A percentile compares a stretch with the other conserved stretches of the same genome.
These are phyloP conservation scores for Sylvicola cinctus DNA, from an alignment of 2,888 invertebrate genomes.

Conservation along the genomic window DNA sequence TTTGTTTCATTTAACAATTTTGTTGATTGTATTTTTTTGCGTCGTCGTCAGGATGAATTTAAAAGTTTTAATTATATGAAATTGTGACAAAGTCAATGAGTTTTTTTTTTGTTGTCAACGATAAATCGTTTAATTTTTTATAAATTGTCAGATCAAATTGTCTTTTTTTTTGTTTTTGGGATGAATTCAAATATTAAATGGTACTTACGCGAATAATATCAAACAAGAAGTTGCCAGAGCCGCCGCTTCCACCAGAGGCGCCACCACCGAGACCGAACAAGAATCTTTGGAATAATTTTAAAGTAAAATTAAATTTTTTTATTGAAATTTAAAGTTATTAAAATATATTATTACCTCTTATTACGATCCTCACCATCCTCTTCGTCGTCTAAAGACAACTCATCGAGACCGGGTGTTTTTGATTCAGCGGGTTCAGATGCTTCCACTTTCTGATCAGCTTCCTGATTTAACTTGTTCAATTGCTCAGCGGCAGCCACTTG, in stretches of 20 bases:
- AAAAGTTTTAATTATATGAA: too few relatives aligned
- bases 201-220: constrained; percentile 74
- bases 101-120: too few relatives aligned
- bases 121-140: too few relatives aligned
- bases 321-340: constrained; percentile 3
- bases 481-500: constrained; percentile 20
- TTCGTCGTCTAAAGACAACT: constrained; percentile 46
- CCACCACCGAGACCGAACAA: constrained; percentile 29
- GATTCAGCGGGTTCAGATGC: constrained; percentile 29
- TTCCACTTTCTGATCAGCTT: constrained; percentile 14
- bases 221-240: constrained; percentile 74
- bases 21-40: constrained; percentile 1
- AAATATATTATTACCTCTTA: constrained; percentile 33
- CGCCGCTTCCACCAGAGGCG: constrained; percentile 32
- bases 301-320: background rate
- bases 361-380: constrained; percentile 63
- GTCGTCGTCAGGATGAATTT: background rate
- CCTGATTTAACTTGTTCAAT: too few relatives aligned
- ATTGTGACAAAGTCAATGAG: too few relatives aligned
- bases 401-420: constrained; percentile 41
- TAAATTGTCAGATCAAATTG: too few relatives aligned
- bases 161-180: too few relatives aligned
- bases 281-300: constrained; percentile 25
- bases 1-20: constrained; percentile 5
- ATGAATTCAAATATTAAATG: too few relatives aligned